A percentile compares a stretch with the other conserved stretches of the same genome.
Evolutionary conservation across 1,140 invertebrate genomes (phyloP).

Genomic region (Listronotus bonariensis): DNA sequence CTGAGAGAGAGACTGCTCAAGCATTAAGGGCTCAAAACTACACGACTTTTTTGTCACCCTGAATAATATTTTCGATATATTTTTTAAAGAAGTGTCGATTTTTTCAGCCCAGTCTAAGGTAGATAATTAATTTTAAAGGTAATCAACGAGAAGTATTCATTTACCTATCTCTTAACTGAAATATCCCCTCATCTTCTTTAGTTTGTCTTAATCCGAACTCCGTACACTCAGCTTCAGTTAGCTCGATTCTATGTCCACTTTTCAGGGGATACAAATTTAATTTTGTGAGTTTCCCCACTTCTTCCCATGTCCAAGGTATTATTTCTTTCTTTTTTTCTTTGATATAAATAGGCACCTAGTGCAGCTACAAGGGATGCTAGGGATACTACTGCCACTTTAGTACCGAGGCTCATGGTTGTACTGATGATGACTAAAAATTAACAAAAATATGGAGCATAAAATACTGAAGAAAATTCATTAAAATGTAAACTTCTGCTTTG

Average conservation of each 20-base stretch:
- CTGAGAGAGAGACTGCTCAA: too few relatives aligned
- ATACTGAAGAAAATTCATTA: not conserved
- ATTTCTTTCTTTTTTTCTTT: conserved; percentile 32
- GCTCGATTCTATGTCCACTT: conserved; percentile 48
- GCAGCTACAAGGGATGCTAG: conserved; percentile 23
- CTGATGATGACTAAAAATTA: too few relatives aligned
- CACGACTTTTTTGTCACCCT: too few relatives aligned
- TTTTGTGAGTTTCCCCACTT: conserved; percentile 47
- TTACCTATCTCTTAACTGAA: conserved; percentile 50
- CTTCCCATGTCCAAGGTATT: conserved; percentile 45
- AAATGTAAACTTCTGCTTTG: too few relatives aligned
- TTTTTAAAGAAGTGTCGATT: too few relatives aligned
- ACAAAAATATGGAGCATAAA: not conserved
- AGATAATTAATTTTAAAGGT: not conserved
- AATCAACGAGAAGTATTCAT: too few relatives aligned
- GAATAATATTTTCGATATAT: too few relatives aligned
- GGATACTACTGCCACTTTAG: conserved; percentile 25
- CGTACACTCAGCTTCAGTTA: conserved; percentile 46
- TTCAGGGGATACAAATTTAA: conserved; percentile 53
- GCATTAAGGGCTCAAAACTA: too few relatives aligned
- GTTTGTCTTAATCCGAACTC: conserved; percentile 44
- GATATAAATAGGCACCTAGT: conserved; percentile 33
- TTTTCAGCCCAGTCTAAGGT: too few relatives aligned
- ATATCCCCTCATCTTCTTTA: conserved; percentile 37
- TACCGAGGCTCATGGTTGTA: conserved; percentile 26